A percentile compares a stretch with the other conserved stretches of the same genome.
phyloP scores from a whole-genome alignment of 2,113 vertebrate genomes.

The Thunnus maccoyii region DNA sequence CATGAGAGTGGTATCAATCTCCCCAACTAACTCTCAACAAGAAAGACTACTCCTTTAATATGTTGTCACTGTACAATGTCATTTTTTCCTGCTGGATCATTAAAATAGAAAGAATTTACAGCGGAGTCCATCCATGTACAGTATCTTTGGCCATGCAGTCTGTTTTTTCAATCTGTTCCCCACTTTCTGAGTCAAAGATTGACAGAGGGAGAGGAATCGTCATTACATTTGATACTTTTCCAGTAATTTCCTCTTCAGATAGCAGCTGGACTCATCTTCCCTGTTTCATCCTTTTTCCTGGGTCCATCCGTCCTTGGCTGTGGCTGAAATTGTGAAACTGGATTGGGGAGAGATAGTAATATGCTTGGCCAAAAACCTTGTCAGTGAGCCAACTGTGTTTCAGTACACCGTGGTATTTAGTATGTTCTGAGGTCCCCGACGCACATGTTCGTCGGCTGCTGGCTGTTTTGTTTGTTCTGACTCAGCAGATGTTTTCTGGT shows the following conservation, averaged over 20 bases:
- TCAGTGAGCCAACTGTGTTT: slow-evolving; percentile 61
- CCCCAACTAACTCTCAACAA: background rate
- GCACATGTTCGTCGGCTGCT: slow-evolving; percentile 26
- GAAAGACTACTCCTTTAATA: slow-evolving; percentile 3
- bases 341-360: slow-evolving; percentile 29
- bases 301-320: slow-evolving; percentile 6
- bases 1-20: background rate
- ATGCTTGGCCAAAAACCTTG: slow-evolving; percentile 45
- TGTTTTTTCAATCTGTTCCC: slow-evolving; percentile 5
- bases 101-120: background rate
- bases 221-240: slow-evolving; percentile 43
- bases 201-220: slow-evolving; percentile 29
- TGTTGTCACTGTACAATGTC: background rate
- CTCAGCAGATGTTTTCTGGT: slow-evolving; percentile 78
- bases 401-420: slow-evolving; percentile 51
- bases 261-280: slow-evolving; percentile 46
- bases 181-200: background rate
- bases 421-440: slow-evolving; percentile 50
- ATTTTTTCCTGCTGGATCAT: slow-evolving; percentile 4
- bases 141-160: background rate
- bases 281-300: slow-evolving; percentile 46
- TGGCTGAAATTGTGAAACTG: slow-evolving; percentile 44
- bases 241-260: slow-evolving; percentile 51
- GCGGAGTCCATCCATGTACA: background rate
- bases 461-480: slow-evolving; percentile 68